Base-by-base conservation (phyloP, 2,113 vertebrate species). In the Centrocercus urophasianus region DNA sequence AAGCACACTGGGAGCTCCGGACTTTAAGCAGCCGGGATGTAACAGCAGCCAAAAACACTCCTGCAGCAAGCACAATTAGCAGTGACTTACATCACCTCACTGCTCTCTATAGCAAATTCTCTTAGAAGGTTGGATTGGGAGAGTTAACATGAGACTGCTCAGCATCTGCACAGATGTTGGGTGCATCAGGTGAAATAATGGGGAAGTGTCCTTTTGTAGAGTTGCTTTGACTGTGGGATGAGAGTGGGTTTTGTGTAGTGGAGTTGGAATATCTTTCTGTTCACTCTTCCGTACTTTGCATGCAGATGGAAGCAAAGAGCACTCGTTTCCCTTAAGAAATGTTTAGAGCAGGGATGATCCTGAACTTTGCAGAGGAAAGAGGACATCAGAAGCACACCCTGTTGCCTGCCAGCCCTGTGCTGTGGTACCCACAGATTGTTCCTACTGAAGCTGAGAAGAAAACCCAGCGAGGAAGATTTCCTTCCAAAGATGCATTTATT, bases 151-250 rank as follows among this genome's bases (percentile, higher is more conserved):
- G 64, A 71, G 27, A 36, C 13, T 30, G 27, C 34, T 64, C 56
- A 57, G 17, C 9, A n/a, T 8, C 73, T 75, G 21, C 59, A 63
- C 28, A 36, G 22, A 12, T 24, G 0, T 9, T 30, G 2, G 1
- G 0, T 0, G 10, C 56, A 17, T 3, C 2, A 1, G 30, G 34
- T 13, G 24, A 52, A 74, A n/a, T 1, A 17, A 13, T 13, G n/a
- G 34, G n/a, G 27, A 85, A 72, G 54, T 0, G 0, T 7, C 16
- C 50, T 56, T 74, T 36, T 28, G 69, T 60, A 67, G 50, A 71
- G 57, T 10, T 83, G 56, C 20, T 90, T 10, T 54, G 65, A 54
- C 7, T 47, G 38, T 12, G 32, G 74, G 66, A 28, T 28, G 48
- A 50, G 24, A 6, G 15, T 6, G 13, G 21, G 16, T 40, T 85